Percentiles rank a stretch among this genome's conserved stretches.
Evolutionary conservation across 2,888 invertebrate species (phyloP).

Genomic region (Argynnis bischoffii): DNA sequence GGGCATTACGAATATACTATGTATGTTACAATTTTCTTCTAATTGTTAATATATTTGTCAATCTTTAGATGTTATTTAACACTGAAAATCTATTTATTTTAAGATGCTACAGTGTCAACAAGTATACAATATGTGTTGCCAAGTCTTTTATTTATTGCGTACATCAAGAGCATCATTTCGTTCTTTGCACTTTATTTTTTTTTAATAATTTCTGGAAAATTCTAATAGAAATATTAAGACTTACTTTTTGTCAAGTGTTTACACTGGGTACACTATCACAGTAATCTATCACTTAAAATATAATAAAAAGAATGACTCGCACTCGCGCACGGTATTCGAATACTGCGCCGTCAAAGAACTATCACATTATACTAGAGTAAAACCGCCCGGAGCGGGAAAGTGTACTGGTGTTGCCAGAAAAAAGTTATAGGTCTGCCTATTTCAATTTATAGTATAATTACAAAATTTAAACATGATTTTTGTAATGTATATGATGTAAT

Average conservation of each 20-base stretch:
- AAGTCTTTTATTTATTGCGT: constrained; percentile 28
- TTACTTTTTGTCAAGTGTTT: constrained; percentile 47
- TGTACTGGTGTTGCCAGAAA: constrained; percentile 52
- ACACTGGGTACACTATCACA: constrained; percentile 62
- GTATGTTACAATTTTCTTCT: no score
- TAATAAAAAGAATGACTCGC: constrained; percentile 63
- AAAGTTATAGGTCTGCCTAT: constrained; percentile 38
- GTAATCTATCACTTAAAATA: constrained; percentile 51
- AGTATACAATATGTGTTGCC: constrained; percentile 22
- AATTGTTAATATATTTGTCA: no score
- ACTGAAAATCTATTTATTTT: constrained; percentile 1
- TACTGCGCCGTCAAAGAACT: constrained; percentile 42
- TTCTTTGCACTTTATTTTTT: neutral
- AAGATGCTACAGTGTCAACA: neutral
- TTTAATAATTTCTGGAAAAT: neutral
- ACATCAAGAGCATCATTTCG: neutral
- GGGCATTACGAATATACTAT: neutral
- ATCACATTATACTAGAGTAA: constrained; percentile 27
- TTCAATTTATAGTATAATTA: neutral
- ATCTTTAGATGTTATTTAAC: neutral
- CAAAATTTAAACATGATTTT: neutral
- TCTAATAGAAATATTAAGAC: constrained; percentile 19
- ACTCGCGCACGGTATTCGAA: constrained; percentile 47
- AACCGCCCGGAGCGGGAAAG: constrained; percentile 40
- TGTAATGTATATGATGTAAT: no score